Conservation (phyloP, 2,113 vertebrate genomes). For the Macheiramphus alcinus region DNA sequence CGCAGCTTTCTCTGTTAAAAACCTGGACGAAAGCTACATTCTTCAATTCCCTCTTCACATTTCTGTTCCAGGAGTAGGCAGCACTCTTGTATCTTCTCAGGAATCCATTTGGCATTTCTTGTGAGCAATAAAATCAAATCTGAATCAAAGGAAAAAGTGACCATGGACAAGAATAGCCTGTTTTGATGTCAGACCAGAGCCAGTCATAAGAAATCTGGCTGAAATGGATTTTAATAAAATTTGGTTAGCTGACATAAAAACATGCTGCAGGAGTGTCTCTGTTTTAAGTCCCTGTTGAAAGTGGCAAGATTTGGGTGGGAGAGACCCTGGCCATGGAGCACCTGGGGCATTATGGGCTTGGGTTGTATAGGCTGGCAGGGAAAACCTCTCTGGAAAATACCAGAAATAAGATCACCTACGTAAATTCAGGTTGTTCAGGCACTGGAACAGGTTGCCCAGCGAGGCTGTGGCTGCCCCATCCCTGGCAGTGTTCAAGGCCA, state of each 20-base stretch:
- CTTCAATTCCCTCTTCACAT: background rate
- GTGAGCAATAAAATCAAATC: background rate
- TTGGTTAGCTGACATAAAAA: background rate
- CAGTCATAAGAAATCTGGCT: accelerated
- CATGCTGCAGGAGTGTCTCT: accelerated
- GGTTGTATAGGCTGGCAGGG: background rate
- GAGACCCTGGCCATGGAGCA: accelerated
- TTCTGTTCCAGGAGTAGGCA: background rate
- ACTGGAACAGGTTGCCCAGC: too few species aligned
- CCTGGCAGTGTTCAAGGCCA: too few species aligned
- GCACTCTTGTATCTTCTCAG: background rate
- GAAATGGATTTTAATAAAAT: background rate
- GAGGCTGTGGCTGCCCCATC: too few species aligned
- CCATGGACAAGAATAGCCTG: background rate
- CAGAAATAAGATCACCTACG: accelerated
- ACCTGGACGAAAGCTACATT: background rate
- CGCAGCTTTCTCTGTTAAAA: background rate
- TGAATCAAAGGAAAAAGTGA: background rate
- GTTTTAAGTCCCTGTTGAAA: background rate
- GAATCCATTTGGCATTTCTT: background rate
- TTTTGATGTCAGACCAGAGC: background rate
- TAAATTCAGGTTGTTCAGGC: too few species aligned
- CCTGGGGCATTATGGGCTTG: background rate
- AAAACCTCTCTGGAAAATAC: background rate
- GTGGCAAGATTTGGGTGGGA: background rate